Evolutionary conservation across 2,888 invertebrate genomes (phyloP).

Genomic region (Frankliniella fusca): DNA sequence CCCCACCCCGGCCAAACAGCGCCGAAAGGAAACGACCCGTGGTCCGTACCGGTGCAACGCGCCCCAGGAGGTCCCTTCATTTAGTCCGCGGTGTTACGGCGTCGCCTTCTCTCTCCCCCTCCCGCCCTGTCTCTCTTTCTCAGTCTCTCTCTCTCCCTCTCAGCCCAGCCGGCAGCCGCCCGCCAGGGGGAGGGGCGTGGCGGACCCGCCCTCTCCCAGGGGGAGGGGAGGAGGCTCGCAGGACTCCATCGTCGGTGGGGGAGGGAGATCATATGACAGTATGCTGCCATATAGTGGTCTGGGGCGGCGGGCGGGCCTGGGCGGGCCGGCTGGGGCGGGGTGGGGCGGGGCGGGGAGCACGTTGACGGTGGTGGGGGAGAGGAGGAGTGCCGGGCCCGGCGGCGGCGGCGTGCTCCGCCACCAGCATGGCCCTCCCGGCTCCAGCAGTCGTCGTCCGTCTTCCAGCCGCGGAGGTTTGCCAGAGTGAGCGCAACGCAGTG

Average conservation of each 20-base stretch:
- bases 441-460: not conserved
- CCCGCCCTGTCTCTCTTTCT: not conserved
- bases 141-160: not conserved
- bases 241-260: not conserved
- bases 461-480: not conserved
- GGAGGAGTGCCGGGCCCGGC: not conserved
- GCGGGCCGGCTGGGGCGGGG: not conserved
- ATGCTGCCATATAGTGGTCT: not conserved
- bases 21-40: too few species aligned
- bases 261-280: slow-evolving; percentile 3
- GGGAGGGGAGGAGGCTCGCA: not conserved
- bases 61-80: too few species aligned
- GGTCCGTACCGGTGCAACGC: too few species aligned
- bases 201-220: not conserved
- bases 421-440: not conserved
- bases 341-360: not conserved
- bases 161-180: not conserved
- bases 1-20: too few species aligned
- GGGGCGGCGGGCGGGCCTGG: too few species aligned
- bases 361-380: not conserved
- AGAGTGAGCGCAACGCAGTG: not conserved
- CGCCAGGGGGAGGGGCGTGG: not conserved
- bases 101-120: not conserved
- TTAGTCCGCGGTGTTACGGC: too few species aligned
- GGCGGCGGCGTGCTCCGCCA: not conserved